Evolutionary conservation across 1,140 invertebrate genomes (phyloP), one percentile per base, ranked within the genome.

Genomic region (Melitaea cinxia): DNA sequence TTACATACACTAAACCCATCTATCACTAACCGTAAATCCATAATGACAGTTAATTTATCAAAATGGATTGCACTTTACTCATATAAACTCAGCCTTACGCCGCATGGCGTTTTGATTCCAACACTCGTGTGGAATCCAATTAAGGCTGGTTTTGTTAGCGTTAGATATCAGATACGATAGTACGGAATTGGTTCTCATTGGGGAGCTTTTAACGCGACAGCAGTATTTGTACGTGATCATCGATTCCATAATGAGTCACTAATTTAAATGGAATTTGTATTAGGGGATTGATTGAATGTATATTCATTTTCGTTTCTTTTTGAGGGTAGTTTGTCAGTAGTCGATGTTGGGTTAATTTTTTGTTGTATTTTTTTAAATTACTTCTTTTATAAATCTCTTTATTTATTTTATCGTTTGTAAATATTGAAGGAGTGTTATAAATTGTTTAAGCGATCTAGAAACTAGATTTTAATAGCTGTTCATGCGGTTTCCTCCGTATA

Each of bases 111-210:
- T 64, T 64, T 64, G 28, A 64, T 64, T 56, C 54, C 28, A 26
- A 28, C 61, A 64, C 53, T 67, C 39, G 42, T 21, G 47, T 55
- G 37, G 52, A 67, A 63, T 68, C 49, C 54, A 68, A 68, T 68
- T 68, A 63, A 58, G 37, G 33, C 24, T 24, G 50, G 30, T 57
- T 68, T 68, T 68, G 65, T 68, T 58, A 37, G 28, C 45, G 61
- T 47, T 52, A 61, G 57, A 56, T 56, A 47, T 60, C 52, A 52
- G 33, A 42, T 19, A 37, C 28, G 52, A 67, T 53, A 52, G 55
- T 50, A 28, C 17, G 37, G 24, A 45, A 50, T 55, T 37, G 47
- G 19, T 50, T 53, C 26, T 10, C 49, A 57, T 57, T 61, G 42
- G 33, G 15, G 33, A 14, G 35, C 23, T 54, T 45, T 47, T 59